Conservation (phyloP, 2,797 vertebrate genomes). For the Spheniscus humboldti region DNA sequence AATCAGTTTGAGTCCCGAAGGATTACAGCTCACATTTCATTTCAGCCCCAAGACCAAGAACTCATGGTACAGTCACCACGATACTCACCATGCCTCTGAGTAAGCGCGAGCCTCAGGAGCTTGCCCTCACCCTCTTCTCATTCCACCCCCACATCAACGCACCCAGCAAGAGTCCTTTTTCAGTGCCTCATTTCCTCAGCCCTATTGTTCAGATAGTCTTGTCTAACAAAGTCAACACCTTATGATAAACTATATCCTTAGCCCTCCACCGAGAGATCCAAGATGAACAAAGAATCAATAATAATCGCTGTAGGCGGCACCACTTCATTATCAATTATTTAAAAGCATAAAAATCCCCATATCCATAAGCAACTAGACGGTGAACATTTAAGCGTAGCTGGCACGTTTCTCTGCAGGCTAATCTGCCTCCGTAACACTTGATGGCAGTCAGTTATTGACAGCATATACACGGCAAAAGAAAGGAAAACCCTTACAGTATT, state of each 20-base stretch:
- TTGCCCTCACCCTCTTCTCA: background rate
- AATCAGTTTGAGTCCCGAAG: background rate
- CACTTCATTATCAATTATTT: conserved; percentile 49
- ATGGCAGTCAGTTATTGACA: background rate
- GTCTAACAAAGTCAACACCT: background rate
- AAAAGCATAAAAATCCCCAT: background rate
- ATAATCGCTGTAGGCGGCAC: background rate
- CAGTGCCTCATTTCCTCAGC: background rate
- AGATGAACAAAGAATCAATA: conserved; percentile 1
- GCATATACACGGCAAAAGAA: background rate
- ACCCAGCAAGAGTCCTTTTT: background rate
- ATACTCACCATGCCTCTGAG: background rate
- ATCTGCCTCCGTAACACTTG: background rate
- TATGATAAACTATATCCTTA: background rate
- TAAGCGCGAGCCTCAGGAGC: background rate
- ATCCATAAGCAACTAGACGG: background rate
- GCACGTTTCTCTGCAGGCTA: background rate
- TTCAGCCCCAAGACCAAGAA: background rate
- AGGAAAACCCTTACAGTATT: background rate
- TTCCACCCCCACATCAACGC: background rate
- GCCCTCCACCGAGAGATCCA: background rate
- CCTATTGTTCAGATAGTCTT: background rate
- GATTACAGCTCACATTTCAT: background rate
- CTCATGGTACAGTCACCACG: background rate
- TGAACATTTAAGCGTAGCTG: background rate